Percentiles rank a stretch among this genome's conserved stretches.
Conservation (phyloP, 2,113 vertebrate species). For the human (Homo sapiens) region DNA sequence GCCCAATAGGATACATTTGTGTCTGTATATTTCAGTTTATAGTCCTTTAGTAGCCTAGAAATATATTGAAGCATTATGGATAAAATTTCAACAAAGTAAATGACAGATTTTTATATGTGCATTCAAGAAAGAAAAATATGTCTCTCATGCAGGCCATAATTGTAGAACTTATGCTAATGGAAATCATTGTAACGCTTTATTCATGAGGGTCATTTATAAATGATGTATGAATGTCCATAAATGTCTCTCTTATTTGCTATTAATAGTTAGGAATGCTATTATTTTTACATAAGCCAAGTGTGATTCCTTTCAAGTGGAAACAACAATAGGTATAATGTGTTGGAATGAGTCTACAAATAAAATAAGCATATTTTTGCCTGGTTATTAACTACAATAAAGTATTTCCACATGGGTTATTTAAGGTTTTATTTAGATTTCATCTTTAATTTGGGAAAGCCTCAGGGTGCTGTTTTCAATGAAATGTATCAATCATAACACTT, state of each 20-base stretch:
- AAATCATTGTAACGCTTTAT: constrained; percentile 78
- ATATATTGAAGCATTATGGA: constrained; percentile 44
- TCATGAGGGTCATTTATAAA: constrained; percentile 81
- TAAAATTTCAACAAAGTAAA: constrained; percentile 42
- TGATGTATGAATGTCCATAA: constrained; percentile 78
- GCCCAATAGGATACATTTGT: neutral
- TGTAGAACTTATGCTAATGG: constrained; percentile 79
- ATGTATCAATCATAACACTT: constrained; percentile 83
- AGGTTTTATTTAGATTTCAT: constrained; percentile 80
- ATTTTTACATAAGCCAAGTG: constrained; percentile 76
- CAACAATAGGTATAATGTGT: constrained; percentile 78
- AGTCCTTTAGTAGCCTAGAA: constrained; percentile 18
- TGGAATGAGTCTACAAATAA: constrained; percentile 75
- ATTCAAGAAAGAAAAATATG: constrained; percentile 75
- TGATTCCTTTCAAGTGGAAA: constrained; percentile 57
- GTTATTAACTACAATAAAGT: constrained; percentile 80
- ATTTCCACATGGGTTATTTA: constrained; percentile 80
- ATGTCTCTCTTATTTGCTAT: constrained; percentile 78
- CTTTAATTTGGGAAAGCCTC: constrained; percentile 71
- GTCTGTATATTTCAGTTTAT: neutral
- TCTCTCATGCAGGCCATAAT: constrained; percentile 68
- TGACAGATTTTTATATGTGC: constrained; percentile 62
- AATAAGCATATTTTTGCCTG: constrained; percentile 74
- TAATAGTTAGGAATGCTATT: constrained; percentile 79
- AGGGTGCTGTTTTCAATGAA: constrained; percentile 80